Evolutionary conservation across 2,113 vertebrate genomes (phyloP).

Genomic region (Marmota flaviventris): DNA sequence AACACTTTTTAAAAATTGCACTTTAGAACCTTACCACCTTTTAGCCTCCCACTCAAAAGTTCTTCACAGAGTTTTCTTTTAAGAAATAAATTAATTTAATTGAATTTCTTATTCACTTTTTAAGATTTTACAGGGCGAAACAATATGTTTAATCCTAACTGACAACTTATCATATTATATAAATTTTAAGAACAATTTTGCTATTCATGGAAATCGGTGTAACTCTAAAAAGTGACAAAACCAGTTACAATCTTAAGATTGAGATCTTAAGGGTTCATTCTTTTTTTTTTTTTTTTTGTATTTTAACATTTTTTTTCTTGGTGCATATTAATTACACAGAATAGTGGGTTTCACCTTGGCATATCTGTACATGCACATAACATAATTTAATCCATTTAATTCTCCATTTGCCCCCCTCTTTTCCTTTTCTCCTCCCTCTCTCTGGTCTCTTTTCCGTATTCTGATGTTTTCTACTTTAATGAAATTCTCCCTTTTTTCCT

Average conservation of each 20-base stretch:
- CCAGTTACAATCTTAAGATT: neutral
- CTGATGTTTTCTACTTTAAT: no score
- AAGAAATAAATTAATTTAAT: neutral
- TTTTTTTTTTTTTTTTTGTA: neutral
- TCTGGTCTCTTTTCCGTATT: no score
- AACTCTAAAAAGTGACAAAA: neutral
- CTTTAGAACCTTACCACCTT: neutral
- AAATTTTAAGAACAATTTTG: neutral
- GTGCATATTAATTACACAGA: no score
- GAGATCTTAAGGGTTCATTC: neutral
- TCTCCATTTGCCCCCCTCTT: no score
- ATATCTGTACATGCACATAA: no score
- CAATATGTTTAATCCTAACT: neutral
- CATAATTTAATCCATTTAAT: no score
- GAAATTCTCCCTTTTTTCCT: no score
- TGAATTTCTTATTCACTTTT: constrained; percentile 22
- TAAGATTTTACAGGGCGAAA: neutral
- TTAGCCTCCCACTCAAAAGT: neutral
- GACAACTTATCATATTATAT: neutral
- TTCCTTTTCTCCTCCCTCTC: no score
- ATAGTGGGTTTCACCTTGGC: no score
- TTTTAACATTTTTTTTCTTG: no score
- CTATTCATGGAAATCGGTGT: neutral
- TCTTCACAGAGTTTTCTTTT: neutral
- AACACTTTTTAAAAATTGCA: neutral